Percentiles rank a stretch among this genome's conserved stretches.
These are phyloP conservation scores for Sarcophaga caerulescens DNA, from an alignment of 2,888 invertebrate species.

Conservation along the genomic window DNA sequence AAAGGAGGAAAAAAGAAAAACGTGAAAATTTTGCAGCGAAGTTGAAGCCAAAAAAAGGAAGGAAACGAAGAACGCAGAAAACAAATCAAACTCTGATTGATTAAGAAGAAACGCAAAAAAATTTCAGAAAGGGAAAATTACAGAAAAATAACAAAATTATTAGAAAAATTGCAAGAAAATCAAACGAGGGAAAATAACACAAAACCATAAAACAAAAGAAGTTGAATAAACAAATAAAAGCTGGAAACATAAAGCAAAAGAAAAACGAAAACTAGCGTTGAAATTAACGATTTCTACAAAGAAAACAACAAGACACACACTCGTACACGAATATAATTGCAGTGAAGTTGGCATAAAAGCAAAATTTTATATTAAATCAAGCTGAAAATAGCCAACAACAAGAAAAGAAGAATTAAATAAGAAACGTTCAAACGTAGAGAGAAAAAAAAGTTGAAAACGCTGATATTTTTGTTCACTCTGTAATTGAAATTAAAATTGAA, in stretches of 20 bases:
- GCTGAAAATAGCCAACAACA: neutral
- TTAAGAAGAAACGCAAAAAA: slow-evolving; percentile 9
- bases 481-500: slow-evolving; percentile 20
- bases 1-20: slow-evolving; percentile 58
- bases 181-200: slow-evolving; percentile 52
- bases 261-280: slow-evolving; percentile 35
- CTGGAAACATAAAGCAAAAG: slow-evolving; percentile 15
- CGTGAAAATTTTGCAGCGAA: slow-evolving; percentile 70
- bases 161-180: slow-evolving; percentile 52
- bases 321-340: slow-evolving; percentile 28
- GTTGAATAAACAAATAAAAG: slow-evolving; percentile 53
- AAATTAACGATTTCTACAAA: slow-evolving; percentile 64
- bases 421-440: neutral
- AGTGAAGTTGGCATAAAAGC: slow-evolving; percentile 57
- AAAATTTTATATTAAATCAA: slow-evolving; percentile 35
- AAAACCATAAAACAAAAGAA: slow-evolving; percentile 60
- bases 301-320: slow-evolving; percentile 20
- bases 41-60: slow-evolving; percentile 61
- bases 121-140: slow-evolving; percentile 17
- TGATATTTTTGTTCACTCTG: slow-evolving; percentile 24
- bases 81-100: slow-evolving; percentile 8
- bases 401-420: slow-evolving; percentile 9
- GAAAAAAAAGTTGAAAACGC: slow-evolving; percentile 13
- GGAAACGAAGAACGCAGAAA: slow-evolving; percentile 60
- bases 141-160: slow-evolving; percentile 38